Conservation (phyloP, 2,797 vertebrate genomes). For the Lophius americanus region DNA sequence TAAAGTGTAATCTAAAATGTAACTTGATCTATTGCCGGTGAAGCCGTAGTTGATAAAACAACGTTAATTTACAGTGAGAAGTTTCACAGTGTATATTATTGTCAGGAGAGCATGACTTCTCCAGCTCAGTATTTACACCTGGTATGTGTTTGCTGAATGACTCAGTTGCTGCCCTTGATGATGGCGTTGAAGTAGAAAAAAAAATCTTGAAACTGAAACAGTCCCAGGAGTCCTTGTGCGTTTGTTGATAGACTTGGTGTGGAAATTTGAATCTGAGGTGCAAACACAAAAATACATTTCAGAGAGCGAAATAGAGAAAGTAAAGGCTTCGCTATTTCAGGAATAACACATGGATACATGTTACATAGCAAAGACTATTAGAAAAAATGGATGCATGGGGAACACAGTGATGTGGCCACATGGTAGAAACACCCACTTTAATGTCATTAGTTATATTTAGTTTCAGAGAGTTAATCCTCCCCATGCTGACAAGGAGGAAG, state of each 20-base stretch:
- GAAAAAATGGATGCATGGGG: slow-evolving; percentile 1
- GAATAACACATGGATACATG: slow-evolving; percentile 7
- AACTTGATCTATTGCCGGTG: no score
- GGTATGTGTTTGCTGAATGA: slow-evolving; percentile 9
- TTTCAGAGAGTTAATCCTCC: slow-evolving; percentile 16
- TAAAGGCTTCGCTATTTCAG: not conserved
- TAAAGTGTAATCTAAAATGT: no score
- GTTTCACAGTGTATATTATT: not conserved
- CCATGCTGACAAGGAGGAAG: slow-evolving; percentile 9
- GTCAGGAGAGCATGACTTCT: slow-evolving; percentile 25
- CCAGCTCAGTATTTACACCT: slow-evolving; percentile 13
- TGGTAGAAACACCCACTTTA: not conserved
- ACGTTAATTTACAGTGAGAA: no score
- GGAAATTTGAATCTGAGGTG: not conserved
- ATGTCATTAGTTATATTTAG: slow-evolving; percentile 46
- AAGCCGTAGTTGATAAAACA: no score
- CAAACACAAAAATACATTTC: not conserved
- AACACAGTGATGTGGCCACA: slow-evolving; percentile 18
- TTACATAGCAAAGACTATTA: not conserved
- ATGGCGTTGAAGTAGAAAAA: not conserved
- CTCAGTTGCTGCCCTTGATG: not conserved
- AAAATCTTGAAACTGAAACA: not conserved
- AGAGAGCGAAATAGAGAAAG: not conserved
- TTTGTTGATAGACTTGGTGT: not conserved
- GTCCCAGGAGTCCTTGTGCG: not conserved